These are phyloP conservation scores for Phalacrocorax aristotelis DNA, from an alignment of 2,113 vertebrate genomes.

Conservation along the genomic window DNA sequence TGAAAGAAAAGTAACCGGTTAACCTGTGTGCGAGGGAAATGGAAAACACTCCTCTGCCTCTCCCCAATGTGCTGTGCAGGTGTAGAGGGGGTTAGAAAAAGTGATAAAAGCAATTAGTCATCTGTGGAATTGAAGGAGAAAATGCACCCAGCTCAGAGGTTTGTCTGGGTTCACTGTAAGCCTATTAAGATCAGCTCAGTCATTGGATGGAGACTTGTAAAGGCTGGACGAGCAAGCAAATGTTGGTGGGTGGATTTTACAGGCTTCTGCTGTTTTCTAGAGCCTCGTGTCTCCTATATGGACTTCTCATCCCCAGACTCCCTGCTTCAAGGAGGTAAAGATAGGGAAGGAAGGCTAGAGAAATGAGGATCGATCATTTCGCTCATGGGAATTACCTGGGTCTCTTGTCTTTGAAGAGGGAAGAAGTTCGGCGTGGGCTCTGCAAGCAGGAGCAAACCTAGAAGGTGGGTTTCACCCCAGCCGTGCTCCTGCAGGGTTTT, in stretches of 20 bases:
- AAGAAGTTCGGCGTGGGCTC: fast-evolving
- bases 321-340: neutral
- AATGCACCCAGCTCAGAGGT: neutral
- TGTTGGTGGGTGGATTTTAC: neutral
- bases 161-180: neutral
- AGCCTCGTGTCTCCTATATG: fast-evolving
- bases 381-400: neutral
- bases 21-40: neutral
- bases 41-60: neutral
- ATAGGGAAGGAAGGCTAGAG: neutral
- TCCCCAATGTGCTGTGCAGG: neutral
- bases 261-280: neutral
- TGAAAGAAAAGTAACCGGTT: constrained; percentile 2
- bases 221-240: fast-evolving
- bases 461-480: neutral
- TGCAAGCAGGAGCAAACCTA: neutral
- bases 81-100: neutral
- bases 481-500: neutral
- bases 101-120: neutral
- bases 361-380: neutral
- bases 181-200: neutral
- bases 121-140: neutral
- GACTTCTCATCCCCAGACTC: neutral
- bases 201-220: neutral
- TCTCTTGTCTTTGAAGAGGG: neutral